phyloP scores from a whole-genome alignment of 2,797 vertebrate genomes.

The Hypotaenidia okinawae region DNA sequence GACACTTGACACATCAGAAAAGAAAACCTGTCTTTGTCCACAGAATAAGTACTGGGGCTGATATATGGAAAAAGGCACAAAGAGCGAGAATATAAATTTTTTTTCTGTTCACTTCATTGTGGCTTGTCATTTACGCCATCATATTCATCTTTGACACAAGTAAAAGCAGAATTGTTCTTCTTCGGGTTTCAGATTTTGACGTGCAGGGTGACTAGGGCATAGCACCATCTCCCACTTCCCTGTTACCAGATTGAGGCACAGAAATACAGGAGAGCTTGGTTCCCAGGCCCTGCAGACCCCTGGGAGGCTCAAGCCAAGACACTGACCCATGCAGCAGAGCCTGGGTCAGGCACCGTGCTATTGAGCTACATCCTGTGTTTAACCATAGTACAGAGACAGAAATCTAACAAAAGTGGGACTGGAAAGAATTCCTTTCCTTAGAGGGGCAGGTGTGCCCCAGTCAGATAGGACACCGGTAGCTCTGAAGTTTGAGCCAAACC shows the following conservation, averaged over 20 bases:
- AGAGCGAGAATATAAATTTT: accelerated
- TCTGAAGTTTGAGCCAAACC: background rate
- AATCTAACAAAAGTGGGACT: background rate
- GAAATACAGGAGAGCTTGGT: background rate
- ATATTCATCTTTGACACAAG: background rate
- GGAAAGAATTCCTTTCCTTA: background rate
- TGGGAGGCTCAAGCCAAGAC: accelerated
- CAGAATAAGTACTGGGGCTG: background rate
- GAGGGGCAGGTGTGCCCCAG: background rate
- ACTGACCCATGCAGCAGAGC: background rate
- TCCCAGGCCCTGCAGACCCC: background rate
- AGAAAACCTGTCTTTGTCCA: background rate
- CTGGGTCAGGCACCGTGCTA: background rate
- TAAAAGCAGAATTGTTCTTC: background rate
- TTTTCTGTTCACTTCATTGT: background rate
- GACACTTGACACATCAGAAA: background rate
- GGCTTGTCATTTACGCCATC: background rate
- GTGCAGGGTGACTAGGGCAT: accelerated
- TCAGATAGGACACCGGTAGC: background rate
- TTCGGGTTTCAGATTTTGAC: background rate
- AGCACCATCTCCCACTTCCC: background rate
- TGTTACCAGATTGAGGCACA: background rate
- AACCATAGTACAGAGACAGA: background rate
- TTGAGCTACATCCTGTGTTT: background rate
- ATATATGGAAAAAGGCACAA: background rate